Conservation (phyloP, 1,140 invertebrate species). For the Paralvinella palmiformis region DNA sequence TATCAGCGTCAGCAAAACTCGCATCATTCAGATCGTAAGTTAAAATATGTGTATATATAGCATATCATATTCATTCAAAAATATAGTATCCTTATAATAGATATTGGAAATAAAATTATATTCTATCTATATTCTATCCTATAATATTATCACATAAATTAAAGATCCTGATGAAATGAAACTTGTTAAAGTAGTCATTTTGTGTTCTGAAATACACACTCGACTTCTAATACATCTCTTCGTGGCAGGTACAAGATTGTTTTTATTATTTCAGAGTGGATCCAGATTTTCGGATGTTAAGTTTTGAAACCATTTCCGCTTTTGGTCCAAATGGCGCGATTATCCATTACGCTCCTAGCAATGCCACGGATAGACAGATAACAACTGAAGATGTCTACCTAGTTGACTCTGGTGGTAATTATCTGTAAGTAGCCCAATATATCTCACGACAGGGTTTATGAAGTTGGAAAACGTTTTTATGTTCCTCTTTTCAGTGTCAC, state of each 20-base stretch:
- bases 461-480: too few relatives aligned
- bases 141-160: too few relatives aligned
- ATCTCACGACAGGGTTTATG: neutral
- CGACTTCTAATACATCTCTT: too few relatives aligned
- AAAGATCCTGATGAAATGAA: too few relatives aligned
- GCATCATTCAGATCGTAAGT: constrained; percentile 67
- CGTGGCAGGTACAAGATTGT: too few relatives aligned
- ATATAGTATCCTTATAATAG: too few relatives aligned
- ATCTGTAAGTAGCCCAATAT: constrained; percentile 47
- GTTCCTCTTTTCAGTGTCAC: too few relatives aligned
- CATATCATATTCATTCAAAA: neutral
- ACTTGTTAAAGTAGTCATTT: too few relatives aligned
- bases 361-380: constrained; percentile 67
- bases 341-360: constrained; percentile 73
- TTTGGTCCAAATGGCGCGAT: constrained; percentile 86
- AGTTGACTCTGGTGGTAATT: constrained; percentile 83
- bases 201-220: too few relatives aligned
- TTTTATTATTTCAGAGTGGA: constrained; percentile 59
- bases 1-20: constrained; percentile 73
- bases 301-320: constrained; percentile 91
- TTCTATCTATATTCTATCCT: too few relatives aligned
- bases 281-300: constrained; percentile 76
- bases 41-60: constrained; percentile 3
- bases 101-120: too few relatives aligned
- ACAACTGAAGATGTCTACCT: constrained; percentile 73